These are phyloP conservation scores for Coptodon rendalli DNA, from an alignment of 2,113 vertebrate genomes.

Conservation along the genomic window DNA sequence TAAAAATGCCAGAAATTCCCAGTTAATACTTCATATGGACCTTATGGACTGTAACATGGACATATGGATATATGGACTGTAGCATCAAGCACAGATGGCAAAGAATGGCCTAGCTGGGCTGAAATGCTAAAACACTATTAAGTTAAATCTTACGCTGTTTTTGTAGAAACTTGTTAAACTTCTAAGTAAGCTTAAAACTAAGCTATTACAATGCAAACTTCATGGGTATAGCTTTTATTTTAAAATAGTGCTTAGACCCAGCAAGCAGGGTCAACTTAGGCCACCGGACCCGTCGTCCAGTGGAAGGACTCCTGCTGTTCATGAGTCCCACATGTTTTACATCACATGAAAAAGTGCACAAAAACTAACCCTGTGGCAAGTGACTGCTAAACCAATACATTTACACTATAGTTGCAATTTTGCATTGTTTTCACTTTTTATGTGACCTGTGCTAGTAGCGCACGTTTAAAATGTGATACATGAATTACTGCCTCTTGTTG, in stretches of 20 bases:
- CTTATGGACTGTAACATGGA: background rate
- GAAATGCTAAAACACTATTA: background rate
- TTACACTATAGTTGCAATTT: background rate
- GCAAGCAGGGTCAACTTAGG: background rate
- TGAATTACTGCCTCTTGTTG: background rate
- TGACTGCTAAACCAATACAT: background rate
- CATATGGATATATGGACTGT: background rate
- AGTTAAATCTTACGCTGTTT: background rate
- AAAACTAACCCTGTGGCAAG: background rate
- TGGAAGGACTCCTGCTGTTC: background rate
- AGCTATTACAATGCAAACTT: background rate
- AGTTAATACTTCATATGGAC: background rate
- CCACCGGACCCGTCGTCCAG: rapidly evolving
- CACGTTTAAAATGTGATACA: background rate
- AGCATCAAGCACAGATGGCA: background rate
- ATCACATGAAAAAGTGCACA: background rate
- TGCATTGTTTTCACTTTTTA: background rate
- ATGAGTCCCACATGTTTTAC: background rate
- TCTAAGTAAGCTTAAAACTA: background rate
- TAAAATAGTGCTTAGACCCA: background rate
- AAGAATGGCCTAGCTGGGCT: background rate
- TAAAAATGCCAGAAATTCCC: background rate
- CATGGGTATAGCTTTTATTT: background rate
- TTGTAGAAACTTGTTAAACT: background rate
- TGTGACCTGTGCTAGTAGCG: background rate